Evolutionary conservation across 2,113 vertebrate species (phyloP).

Genomic region (Pangasianodon hypophthalmus): DNA sequence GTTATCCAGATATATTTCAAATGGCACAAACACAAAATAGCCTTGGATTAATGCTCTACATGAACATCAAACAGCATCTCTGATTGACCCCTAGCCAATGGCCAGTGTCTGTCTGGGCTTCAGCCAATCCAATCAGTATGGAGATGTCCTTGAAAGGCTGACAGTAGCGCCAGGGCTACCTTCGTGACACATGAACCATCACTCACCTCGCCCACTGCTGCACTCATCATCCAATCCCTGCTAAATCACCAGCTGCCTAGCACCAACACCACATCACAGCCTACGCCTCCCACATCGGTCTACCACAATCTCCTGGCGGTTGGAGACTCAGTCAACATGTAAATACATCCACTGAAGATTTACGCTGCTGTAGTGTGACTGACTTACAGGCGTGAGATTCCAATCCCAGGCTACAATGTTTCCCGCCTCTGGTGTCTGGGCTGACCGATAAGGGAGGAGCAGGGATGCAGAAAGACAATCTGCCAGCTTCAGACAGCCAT

Average conservation of each 20-base stretch:
- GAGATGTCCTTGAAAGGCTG: conserved; percentile 56
- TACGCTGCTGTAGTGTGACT: conserved; percentile 22
- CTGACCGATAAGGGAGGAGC: conserved; percentile 40
- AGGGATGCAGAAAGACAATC: conserved; percentile 17
- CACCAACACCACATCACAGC: conserved; percentile 28
- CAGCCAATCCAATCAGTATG: conserved; percentile 52
- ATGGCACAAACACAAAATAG: conserved; percentile 8
- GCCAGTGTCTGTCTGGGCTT: conserved; percentile 21
- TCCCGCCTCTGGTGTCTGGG: conserved; percentile 42
- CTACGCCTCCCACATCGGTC: conserved; percentile 1
- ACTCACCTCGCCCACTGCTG: conserved; percentile 42
- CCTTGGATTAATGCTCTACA: background rate
- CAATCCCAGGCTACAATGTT: conserved; percentile 23
- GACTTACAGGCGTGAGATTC: conserved; percentile 41
- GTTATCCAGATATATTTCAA: background rate
- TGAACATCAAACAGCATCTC: conserved; percentile 22
- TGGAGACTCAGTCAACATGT: conserved; percentile 24
- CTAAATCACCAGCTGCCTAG: conserved; percentile 47
- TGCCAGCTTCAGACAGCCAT: conserved; percentile 33
- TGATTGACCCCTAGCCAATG: background rate
- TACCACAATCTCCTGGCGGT: conserved; percentile 17
- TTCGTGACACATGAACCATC: conserved; percentile 54
- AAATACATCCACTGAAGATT: conserved; percentile 49
- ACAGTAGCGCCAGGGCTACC: conserved; percentile 49
- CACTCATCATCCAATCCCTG: conserved; percentile 42